These are phyloP conservation scores for Falcaria lacertinaria DNA, from an alignment of 2,888 invertebrate genomes.

Conservation along the genomic window DNA sequence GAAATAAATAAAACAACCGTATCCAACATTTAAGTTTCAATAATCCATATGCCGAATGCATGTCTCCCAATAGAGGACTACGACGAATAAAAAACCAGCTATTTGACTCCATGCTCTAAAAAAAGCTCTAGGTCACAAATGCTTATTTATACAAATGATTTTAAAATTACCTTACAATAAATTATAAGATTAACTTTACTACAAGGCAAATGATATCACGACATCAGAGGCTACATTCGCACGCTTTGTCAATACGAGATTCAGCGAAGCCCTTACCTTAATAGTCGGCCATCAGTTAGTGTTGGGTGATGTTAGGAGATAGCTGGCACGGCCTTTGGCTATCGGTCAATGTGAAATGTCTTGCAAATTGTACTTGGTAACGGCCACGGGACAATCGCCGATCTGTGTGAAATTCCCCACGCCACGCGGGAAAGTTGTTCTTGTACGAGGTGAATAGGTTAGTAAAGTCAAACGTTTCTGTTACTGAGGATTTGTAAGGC, in stretches of 20 bases:
- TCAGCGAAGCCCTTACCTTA: not conserved
- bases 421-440: slow-evolving; percentile 7
- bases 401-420: slow-evolving; percentile 23
- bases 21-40: no score
- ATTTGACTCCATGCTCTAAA: no score
- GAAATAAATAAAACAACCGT: no score
- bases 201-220: not conserved
- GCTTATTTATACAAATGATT: no score
- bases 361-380: slow-evolving; percentile 24
- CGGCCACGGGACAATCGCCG: slow-evolving; percentile 33
- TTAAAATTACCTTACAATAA: no score
- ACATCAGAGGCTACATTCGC: not conserved
- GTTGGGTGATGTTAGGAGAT: slow-evolving; percentile 6
- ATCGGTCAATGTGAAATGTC: slow-evolving; percentile 46
- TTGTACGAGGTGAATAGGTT: not conserved
- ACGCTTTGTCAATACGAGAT: not conserved
- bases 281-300: not conserved
- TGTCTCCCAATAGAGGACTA: no score
- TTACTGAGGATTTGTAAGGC: not conserved
- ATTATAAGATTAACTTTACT: not conserved
- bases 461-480: not conserved
- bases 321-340: slow-evolving; percentile 37
- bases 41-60: no score
- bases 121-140: no score
- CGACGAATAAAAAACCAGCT: no score